Base-by-base conservation (phyloP, 2,888 invertebrate species). In the Acanthosepion pharaonis region DNA sequence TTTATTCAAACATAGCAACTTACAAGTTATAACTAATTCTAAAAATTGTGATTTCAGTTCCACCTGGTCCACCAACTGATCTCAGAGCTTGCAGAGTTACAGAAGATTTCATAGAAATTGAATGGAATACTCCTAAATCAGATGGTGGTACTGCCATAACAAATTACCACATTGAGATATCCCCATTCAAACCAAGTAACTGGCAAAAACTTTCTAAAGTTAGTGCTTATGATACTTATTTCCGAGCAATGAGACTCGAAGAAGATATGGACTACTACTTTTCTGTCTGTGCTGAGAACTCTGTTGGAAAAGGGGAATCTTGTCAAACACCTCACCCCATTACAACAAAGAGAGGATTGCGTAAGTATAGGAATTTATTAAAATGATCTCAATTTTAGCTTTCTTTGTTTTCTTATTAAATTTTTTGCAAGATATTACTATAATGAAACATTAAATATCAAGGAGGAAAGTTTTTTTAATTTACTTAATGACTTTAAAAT, bases 221-320 rank as follows among this genome's bases (percentile, higher is more conserved):
- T 91, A 96, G 96, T 94, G 95, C 96, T 49, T 95, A 95, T 53
- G 96, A 97, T 49, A 95, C 96, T n/a, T 95, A 95, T 11, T 96
- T 96, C 95, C 96, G 96, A 92, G 96, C 96, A 94, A 96, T 95
- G 53, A 95, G 96, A 94, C 95, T 97, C 91, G 96, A 96, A 53
- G 96, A 97, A 94, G 97, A 96, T 94, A 96, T 96, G 94, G 96
- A 96, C 94, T 97, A 97, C 94, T 96, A 96, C 94, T 97, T 97
- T 96, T 96, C 97, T 78, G 96, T 97, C 25, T 96, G 97, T 28
- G 97, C 97, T 51, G 97, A 97, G 95, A 97, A 97, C 96, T 96
- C 95, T 91, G 95, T 96, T 91, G 97, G 97, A 42, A 95, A 95
- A 55, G 96, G 97, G 53, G 96, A 96, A 48, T 95, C 96, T 25